Base-by-base conservation (phyloP, 2,113 vertebrate species). In the Piliocolobus tephrosceles region DNA sequence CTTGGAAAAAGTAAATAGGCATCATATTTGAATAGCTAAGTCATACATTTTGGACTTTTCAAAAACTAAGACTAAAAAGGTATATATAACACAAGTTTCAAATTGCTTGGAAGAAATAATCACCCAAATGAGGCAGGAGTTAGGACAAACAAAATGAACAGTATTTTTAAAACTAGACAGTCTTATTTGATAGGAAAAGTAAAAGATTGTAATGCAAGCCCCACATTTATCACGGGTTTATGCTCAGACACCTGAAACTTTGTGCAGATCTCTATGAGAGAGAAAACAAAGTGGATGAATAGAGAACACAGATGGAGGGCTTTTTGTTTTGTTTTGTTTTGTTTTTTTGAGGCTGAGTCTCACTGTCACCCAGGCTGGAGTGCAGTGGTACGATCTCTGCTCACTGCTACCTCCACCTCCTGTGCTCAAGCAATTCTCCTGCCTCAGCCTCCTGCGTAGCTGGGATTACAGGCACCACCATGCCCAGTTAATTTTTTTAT, bases 1-100 rank as follows among this genome's bases (percentile, higher is more conserved):
- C n/a, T 95, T 89, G 50, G 40, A 87, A 90, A 94, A 92, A 58
- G 35, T 40, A 43, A 94, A 92, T n/a, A 66, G 22, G 16, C 58
- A 38, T 97, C 43, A 45, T 38, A 76, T 70, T 72, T 70, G 45
- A 93, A 73, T 73, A 92, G 73, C 70, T 30, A 90, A 88, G n/a
- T 90, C 57, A 38, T 64, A 22, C 16, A 38, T 72, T 73, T 38
- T 72, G 32, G 73, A 40, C 55, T 84, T 91, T 90, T 64, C 52
- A 52, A 38, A 93, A 55, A 50, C 45, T 66, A 45, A 20, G 35
- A 52, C 66, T 35, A n/a, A 47, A 86, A 83, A 90, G 40, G 4
- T 52, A 40, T 64, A 14, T 1, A 57, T 64, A 64, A 32, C 61
- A 64, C 35, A 80, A 8, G 23, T 57, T 95, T 90, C 45, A 96